Base-by-base conservation (phyloP, 2,888 invertebrate species). In the Acanthacorydalis orientalis region DNA sequence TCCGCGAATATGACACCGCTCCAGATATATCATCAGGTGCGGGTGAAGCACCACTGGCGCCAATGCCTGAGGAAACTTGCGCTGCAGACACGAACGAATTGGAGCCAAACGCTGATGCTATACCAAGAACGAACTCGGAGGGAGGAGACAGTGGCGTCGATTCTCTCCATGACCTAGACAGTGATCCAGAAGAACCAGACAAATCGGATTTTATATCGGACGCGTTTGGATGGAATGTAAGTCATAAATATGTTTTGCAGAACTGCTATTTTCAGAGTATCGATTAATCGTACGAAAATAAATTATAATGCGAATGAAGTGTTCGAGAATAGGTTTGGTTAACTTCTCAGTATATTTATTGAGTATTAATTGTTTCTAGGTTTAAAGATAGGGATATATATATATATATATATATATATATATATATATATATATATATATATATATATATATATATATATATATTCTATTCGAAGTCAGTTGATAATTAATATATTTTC, bases 171-270 rank as follows among this genome's bases (percentile, higher is more conserved):
- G 77, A 78, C 53, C 73, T 74, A 2, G 81, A 82, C 57, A 78
- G 77, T 1, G 82, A 82, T 57, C 68, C 72, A 1, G 81, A 80
- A 51, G 69, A 72, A 40, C 76, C 77, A 50, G 73, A 75, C 54
- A 43, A 42, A 33, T 65, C 73, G 50, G 75, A 78, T 51, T 70
- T 80, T 49, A 73, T 80, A 55, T 72, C 72, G 12, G 73, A 74
- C 54, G 75, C 79, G 12, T 69, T 79, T 51, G 83, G 80, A 39
- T 79, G 80, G 75, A 85, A 85, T 63, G 85, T 86, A 67, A 82
- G 84, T 81, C 59, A 43, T 50, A 23, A n/a, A n/a, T n/a, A n/a
- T n/a, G 23, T 23, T 23, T 23, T 23, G 6, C 23, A 43, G 23
- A 23, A 23, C 2, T 23, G 6, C 46, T 49, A 23, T 4, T 23